Evolutionary conservation across 2,888 invertebrate genomes (phyloP).

Genomic region (Empis stercorea): DNA sequence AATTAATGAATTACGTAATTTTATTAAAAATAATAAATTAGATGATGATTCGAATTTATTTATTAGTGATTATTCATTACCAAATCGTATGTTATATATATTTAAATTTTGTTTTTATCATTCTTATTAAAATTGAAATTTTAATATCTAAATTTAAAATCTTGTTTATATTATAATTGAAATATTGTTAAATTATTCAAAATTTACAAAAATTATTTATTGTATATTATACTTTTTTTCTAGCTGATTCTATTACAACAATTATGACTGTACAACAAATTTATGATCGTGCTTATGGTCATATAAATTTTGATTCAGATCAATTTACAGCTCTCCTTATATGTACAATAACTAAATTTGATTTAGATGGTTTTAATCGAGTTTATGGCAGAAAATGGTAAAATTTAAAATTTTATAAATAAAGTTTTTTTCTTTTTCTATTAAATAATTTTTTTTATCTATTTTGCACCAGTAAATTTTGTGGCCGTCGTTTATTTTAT

Average conservation of each 20-base stretch:
- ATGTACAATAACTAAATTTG: slow-evolving; percentile 54
- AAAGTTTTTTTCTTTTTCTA: not conserved
- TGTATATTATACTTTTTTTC: slow-evolving; percentile 16
- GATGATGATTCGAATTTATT: slow-evolving; percentile 16
- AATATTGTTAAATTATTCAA: too few species aligned
- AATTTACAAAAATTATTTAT: not conserved
- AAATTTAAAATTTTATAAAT: slow-evolving; percentile 17
- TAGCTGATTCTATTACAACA: slow-evolving; percentile 41
- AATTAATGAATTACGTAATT: slow-evolving; percentile 37
- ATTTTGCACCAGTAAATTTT: slow-evolving; percentile 19
- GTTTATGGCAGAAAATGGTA: slow-evolving; percentile 37
- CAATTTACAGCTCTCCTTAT: slow-evolving; percentile 59
- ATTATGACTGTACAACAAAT: slow-evolving; percentile 49
- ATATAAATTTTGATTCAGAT: slow-evolving; percentile 32
- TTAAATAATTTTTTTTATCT: not conserved
- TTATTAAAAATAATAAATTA: slow-evolving; percentile 14
- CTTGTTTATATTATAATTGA: too few species aligned
- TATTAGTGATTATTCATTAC: slow-evolving; percentile 19
- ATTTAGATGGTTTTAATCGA: slow-evolving; percentile 46
- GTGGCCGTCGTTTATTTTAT: slow-evolving; percentile 17
- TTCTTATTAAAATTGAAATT: not conserved
- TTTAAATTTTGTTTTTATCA: not conserved
- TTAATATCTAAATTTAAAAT: too few species aligned
- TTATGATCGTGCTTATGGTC: slow-evolving; percentile 35
- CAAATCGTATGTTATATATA: slow-evolving; percentile 33